A percentile compares a stretch with the other conserved stretches of the same genome.
phyloP scores from a whole-genome alignment of 2,888 invertebrate genomes.

The Amblyjoppa fuscipennis region DNA sequence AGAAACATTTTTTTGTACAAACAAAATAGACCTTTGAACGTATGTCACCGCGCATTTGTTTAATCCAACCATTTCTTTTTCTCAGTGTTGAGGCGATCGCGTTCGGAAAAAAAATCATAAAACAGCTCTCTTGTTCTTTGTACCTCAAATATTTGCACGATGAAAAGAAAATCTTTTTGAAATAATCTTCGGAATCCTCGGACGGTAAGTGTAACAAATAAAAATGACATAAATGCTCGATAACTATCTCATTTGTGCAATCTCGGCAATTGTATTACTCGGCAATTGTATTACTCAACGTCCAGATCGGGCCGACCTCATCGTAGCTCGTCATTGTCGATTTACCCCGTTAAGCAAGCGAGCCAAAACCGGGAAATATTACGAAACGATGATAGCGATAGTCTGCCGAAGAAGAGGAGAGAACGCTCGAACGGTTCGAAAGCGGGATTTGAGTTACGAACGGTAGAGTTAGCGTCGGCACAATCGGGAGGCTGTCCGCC shows the following conservation, averaged over 20 bases:
- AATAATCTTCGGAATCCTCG: not conserved
- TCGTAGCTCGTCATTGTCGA: not conserved
- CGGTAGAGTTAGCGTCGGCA: constrained; percentile 74
- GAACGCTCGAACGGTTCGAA: constrained; percentile 52
- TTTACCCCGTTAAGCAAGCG: not conserved
- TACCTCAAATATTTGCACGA: not conserved
- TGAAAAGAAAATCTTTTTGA: not conserved
- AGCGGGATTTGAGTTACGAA: constrained; percentile 72
- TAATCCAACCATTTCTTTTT: too few relatives aligned
- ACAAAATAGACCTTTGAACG: too few relatives aligned
- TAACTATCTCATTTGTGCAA: not conserved
- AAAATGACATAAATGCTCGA: not conserved
- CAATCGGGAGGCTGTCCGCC: constrained; percentile 75
- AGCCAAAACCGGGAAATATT: constrained; percentile 42
- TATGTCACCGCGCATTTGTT: too few relatives aligned
- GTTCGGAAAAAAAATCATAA: not conserved
- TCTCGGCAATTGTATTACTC: not conserved
- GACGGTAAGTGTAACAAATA: not conserved
- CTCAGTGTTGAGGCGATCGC: not conserved
- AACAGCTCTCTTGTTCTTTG: not conserved
- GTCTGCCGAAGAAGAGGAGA: constrained; percentile 15
- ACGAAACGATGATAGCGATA: constrained; percentile 55
- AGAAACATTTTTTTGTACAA: too few relatives aligned
- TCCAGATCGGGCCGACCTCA: not conserved
- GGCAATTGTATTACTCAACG: not conserved